A percentile compares a stretch with the other conserved stretches of the same genome.
Conservation (phyloP, 2,888 invertebrate genomes). For the Mechanitis mazaeus region DNA sequence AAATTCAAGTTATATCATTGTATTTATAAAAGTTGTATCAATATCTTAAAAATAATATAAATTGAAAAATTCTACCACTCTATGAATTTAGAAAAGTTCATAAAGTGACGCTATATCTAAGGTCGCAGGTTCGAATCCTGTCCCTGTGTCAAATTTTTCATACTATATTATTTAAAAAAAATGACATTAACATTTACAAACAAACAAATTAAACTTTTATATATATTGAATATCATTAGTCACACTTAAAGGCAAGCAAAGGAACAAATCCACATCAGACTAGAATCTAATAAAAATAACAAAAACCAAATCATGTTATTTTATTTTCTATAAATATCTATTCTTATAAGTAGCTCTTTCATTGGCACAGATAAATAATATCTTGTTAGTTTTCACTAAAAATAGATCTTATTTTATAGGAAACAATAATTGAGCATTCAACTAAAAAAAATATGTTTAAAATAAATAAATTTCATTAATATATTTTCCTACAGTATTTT, state of each 20-base stretch:
- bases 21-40: no score
- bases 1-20: slow-evolving; percentile 1
- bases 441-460: slow-evolving; percentile 26
- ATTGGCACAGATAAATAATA: slow-evolving; percentile 25
- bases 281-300: slow-evolving; percentile 2
- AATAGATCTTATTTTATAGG: slow-evolving; percentile 42
- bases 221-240: neutral
- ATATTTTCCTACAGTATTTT: neutral
- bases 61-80: no score
- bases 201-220: neutral
- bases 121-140: no score
- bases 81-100: no score
- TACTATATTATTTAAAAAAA: neutral
- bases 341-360: neutral
- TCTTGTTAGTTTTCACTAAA: slow-evolving; percentile 13
- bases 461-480: slow-evolving; percentile 20
- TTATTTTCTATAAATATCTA: neutral
- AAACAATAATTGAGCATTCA: slow-evolving; percentile 52
- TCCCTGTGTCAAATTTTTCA: no score
- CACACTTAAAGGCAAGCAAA: slow-evolving; percentile 3
- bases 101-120: no score
- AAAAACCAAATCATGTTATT: neutral
- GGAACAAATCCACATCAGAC: slow-evolving; percentile 2
- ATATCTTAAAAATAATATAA: no score
- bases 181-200: neutral